Evolutionary conservation across 2,888 invertebrate species (phyloP), one percentile per base, ranked within the genome.

Genomic region (Macaria notata): DNA sequence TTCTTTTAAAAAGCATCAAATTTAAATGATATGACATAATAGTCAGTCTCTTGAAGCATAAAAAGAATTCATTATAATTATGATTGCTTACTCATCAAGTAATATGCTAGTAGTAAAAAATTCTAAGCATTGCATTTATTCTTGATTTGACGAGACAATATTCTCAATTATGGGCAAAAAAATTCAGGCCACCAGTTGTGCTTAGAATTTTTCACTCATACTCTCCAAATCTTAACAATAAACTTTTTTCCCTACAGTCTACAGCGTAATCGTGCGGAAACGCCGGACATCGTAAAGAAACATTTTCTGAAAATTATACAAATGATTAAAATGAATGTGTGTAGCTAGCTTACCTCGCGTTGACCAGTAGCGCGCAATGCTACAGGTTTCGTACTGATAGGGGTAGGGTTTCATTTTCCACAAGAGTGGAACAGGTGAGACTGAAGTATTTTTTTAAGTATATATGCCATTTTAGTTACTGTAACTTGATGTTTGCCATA

Each of bases 361-460:
- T 90, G 88, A 91, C 92, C 89, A 60, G 92, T 89, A 87, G 92
- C 92, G 92, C 92, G 92, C 92, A 92, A 92, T 92, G 92, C 92
- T 91, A 86, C 89, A 81, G 88, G 92, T 89, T 91, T 80, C 92
- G 92, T 86, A 71, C 70, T 84, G 88, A 84, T 91, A 91, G 92
- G 90, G 78, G 83, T 88, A 92, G 92, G 90, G 88, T 74, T 81
- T 79, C 68, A 66, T 82, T 79, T 84, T 85, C 88, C 89, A 90
- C 88, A 84, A 56, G 74, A 81, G 88, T 88, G 88, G 87, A 78
- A 79, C 92, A 92, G 92, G 92, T 92, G 89, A 92, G 92, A 92
- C 74, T 82, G 86, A 85, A 82, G 88, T 84, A 85, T 91, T 57
- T 36, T 88, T 88, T 86, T 83, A 83, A 84, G 83, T 81, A 84